Base-by-base conservation (phyloP, 2,113 vertebrate species). In the Mus pahari region DNA sequence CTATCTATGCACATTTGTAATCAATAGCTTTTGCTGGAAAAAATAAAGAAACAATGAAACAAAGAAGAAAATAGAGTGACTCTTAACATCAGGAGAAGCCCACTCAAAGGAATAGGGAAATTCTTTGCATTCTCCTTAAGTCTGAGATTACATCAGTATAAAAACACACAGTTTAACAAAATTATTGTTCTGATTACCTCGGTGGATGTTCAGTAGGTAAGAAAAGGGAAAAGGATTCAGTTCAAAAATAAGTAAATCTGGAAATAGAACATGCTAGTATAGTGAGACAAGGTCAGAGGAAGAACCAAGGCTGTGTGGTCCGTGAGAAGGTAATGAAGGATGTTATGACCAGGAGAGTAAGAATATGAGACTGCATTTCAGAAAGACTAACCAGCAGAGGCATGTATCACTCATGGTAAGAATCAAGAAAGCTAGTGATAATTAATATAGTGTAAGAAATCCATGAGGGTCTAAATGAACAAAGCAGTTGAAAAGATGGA, bases 1-100 rank as follows among this genome's bases (percentile, higher is more conserved):
- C 60, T 88, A 64, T 78, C 31, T 26, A 26, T 62, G 64, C 53
- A 81, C 48, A 70, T 70, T 78, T 64, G 20, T 17, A 94, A 79
- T 95, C 86, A 96, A 94, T 73, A 58, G 79, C 1, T 64, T 55
- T 86, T 84, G 53, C 64, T 96, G 53, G 7, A 19, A 73, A 68
- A 36, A 78, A 68, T 36, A 64, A 58, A 28, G 22, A 26, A 64
- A 17, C 11, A 50, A 22, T 79, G 78, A 33, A 17, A 91, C 5
- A 24, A 1, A 36, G 22, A 24, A 92, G 89, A 74, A 17, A 31
- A 9, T 39, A 14, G 48, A 70, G 62, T 64, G 28, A 62, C 48
- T 73, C 2, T 39, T 58, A 78, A 60, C 20, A 36, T 68, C 55
- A 75, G 66, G n/a, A 31, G 28, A 39, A 48, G 39, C 14, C 48